Conservation (phyloP, 2,113 vertebrate genomes). For the Probosciger aterrimus region DNA sequence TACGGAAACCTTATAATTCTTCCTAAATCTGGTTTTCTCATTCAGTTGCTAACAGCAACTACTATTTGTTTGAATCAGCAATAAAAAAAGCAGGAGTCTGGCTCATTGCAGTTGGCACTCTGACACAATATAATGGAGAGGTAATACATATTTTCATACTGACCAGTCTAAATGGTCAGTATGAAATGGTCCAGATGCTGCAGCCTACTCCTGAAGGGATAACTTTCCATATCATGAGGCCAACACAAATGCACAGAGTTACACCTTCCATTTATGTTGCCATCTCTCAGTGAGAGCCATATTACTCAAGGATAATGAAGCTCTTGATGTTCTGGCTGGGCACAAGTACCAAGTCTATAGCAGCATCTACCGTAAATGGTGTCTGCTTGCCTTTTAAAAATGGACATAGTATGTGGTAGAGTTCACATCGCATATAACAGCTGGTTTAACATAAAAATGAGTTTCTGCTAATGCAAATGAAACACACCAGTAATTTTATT, state of each 20-base stretch:
- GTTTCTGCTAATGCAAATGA: not conserved
- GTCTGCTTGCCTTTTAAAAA: not conserved
- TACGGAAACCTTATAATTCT: not conserved
- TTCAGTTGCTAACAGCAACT: not conserved
- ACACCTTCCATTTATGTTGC: rapidly evolving
- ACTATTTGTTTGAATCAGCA: not conserved
- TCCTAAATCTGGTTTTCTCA: not conserved
- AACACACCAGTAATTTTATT: not conserved
- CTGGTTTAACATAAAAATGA: not conserved
- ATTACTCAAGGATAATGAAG: not conserved
- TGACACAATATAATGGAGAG: not conserved
- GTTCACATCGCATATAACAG: not conserved
- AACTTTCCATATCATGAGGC: not conserved
- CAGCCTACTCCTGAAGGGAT: not conserved
- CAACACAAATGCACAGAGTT: not conserved
- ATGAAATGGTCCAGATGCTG: not conserved
- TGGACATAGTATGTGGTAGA: not conserved
- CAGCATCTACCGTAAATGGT: not conserved
- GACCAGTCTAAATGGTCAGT: not conserved
- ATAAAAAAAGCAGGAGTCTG: not conserved
- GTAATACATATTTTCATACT: not conserved
- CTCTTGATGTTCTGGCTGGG: not conserved
- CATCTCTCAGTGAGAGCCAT: not conserved
- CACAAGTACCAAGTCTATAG: not conserved
- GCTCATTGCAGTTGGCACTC: not conserved